phyloP scores from a whole-genome alignment of 2,797 vertebrate genomes.

The Mallotus villosus region DNA sequence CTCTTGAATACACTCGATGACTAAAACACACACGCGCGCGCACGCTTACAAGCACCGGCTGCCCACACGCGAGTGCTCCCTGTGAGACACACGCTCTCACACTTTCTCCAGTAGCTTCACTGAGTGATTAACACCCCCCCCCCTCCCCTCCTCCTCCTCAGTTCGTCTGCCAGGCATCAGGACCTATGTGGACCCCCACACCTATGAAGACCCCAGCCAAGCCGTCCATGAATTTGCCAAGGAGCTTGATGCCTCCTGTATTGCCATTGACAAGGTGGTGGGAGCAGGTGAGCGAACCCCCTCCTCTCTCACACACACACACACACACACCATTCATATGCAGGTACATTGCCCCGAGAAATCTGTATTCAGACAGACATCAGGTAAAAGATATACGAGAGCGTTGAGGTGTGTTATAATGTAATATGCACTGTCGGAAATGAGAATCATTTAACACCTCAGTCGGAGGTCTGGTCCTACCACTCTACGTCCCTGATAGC shows the following conservation, averaged over 20 bases:
- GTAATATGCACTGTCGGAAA: constrained; percentile 54
- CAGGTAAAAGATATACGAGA: constrained; percentile 1
- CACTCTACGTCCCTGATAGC: constrained; percentile 25
- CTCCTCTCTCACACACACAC: not conserved
- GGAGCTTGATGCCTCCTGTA: constrained; percentile 90
- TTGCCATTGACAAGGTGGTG: constrained; percentile 96
- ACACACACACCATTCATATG: not conserved
- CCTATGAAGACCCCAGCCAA: constrained; percentile 95
- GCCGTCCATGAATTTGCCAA: constrained; percentile 97
- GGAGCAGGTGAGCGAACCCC: constrained; percentile 87
- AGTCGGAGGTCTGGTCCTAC: constrained; percentile 51
- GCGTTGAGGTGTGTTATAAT: constrained; percentile 42
- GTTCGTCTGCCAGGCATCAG: constrained; percentile 93
- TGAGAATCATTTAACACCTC: constrained; percentile 61
- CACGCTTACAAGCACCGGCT: too few species aligned
- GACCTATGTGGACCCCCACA: constrained; percentile 96
- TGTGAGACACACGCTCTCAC: not conserved
- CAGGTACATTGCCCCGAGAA: not conserved
- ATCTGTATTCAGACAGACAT: not conserved
- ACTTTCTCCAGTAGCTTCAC: not conserved
- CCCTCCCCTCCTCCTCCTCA: constrained; percentile 54
- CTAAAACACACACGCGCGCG: too few species aligned
- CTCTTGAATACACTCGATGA: too few species aligned
- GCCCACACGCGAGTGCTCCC: not conserved
- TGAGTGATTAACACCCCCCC: not conserved